Evolutionary conservation across 2,797 vertebrate species (phyloP).

Genomic region (Sorex maritimensis): DNA sequence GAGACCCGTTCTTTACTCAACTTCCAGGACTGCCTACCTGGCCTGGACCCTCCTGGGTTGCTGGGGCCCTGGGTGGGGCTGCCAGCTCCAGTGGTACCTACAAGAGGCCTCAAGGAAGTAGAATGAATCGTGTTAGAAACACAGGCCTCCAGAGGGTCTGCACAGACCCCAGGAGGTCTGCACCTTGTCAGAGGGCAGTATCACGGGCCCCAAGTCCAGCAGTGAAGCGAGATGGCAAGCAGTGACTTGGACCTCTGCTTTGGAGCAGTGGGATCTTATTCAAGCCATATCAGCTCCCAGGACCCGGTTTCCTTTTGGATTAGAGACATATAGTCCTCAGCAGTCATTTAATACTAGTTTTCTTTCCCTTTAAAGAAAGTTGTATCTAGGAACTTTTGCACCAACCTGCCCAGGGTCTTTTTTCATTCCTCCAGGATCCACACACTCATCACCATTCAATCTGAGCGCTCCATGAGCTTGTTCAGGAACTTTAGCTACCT

Average conservation of each 20-base stretch:
- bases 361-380: not conserved
- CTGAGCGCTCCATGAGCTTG: not conserved
- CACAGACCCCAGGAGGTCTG: not conserved
- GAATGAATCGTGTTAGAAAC: not conserved
- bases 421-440: not conserved
- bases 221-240: not conserved
- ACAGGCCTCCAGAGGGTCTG: not conserved
- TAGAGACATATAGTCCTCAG: not conserved
- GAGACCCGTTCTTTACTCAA: conserved; percentile 54
- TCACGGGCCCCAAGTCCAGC: not conserved
- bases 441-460: not conserved
- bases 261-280: not conserved
- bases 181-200: not conserved
- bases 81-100: not conserved
- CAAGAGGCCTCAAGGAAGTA: not conserved
- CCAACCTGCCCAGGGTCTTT: not conserved
- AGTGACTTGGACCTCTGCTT: not conserved
- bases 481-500: not conserved
- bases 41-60: not conserved
- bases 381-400: not conserved
- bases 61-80: not conserved
- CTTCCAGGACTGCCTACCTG: not conserved
- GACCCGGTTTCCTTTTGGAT: not conserved
- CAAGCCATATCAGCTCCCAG: not conserved
- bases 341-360: not conserved